Conservation (phyloP, 2,888 invertebrate genomes). For the Frankliniella fusca region DNA sequence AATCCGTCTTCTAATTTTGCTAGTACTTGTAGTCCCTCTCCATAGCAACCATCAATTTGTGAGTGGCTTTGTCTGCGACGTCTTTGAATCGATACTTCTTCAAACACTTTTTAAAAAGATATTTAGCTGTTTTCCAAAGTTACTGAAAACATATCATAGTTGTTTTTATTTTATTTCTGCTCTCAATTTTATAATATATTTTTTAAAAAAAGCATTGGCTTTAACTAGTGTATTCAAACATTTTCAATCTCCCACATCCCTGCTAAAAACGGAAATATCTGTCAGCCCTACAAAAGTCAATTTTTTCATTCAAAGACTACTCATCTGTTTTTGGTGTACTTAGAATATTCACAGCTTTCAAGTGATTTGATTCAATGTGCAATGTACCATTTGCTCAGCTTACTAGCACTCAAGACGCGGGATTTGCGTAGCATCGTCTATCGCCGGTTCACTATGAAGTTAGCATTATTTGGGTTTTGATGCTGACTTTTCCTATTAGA, state of each 20-base stretch:
- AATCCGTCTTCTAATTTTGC: constrained; percentile 23
- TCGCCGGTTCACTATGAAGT: constrained; percentile 18
- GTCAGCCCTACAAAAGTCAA: background rate
- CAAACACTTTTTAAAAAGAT: background rate
- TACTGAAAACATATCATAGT: background rate
- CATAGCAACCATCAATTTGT: constrained; percentile 22
- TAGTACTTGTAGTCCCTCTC: constrained; percentile 20
- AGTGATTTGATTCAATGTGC: background rate
- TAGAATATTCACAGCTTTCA: constrained; percentile 15
- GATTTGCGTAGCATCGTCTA: constrained; percentile 16
- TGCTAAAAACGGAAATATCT: background rate
- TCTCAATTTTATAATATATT: background rate
- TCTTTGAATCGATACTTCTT: too few species aligned
- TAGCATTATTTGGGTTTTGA: constrained; percentile 19
- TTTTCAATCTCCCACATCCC: background rate
- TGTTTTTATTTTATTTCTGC: background rate
- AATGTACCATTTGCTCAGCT: constrained; percentile 22
- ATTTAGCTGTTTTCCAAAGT: too few species aligned
- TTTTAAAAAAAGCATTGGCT: background rate
- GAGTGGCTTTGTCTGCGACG: constrained; percentile 5
- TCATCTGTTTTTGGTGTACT: background rate
- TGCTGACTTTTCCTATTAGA: constrained; percentile 21
- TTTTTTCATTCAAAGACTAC: constrained; percentile 1
- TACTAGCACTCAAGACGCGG: constrained; percentile 14
- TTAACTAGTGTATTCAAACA: background rate